A percentile compares a stretch with the other conserved stretches of the same genome.
Evolutionary conservation across 2,113 vertebrate species (phyloP).

Genomic region (Heptranchias perlo): DNA sequence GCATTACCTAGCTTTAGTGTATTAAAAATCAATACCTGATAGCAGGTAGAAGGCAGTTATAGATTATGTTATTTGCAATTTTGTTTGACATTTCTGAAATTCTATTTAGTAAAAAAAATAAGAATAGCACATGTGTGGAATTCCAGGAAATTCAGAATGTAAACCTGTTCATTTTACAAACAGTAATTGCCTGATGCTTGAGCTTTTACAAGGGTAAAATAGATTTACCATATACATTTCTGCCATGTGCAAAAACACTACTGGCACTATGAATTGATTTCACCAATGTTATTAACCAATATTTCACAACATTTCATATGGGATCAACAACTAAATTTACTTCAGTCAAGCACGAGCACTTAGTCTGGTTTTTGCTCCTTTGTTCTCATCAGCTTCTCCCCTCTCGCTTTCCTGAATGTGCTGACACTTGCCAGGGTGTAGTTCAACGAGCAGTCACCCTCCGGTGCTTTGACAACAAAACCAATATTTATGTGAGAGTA

Average conservation of each 20-base stretch:
- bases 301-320: background rate
- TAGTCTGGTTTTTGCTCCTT: background rate
- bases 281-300: background rate
- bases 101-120: background rate
- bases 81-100: background rate
- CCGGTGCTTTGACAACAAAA: background rate
- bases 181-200: background rate
- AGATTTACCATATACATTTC: background rate
- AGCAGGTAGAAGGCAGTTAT: background rate
- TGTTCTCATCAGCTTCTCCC: background rate
- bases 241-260: background rate
- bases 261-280: background rate
- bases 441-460: background rate
- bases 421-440: background rate
- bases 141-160: background rate
- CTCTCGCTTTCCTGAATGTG: background rate
- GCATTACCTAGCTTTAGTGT: background rate
- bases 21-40: background rate
- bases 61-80: background rate
- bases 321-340: background rate
- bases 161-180: slow-evolving; percentile 3
- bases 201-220: background rate
- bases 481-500: background rate
- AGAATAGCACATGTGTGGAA: background rate
- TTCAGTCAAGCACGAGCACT: background rate